Evolutionary conservation across 1,140 invertebrate species (phyloP), one percentile per base, ranked within the genome.

Genomic region (Lysiphlebus fabarum): DNA sequence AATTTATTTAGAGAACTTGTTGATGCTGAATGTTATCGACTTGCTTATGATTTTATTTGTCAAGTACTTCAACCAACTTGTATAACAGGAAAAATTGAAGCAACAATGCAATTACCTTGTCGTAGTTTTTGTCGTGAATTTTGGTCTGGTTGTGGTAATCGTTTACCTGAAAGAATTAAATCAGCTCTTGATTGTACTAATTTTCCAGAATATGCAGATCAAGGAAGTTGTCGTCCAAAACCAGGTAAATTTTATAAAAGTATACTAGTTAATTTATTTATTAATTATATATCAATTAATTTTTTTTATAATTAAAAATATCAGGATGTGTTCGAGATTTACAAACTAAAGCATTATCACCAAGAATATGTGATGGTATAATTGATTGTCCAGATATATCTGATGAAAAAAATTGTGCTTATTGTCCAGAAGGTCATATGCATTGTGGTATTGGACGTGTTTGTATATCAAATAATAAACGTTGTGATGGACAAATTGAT

Each of bases 21-120:
- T 2, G 92, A 95, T 70, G 90, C 90, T 1, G 91, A 94, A 76
- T 95, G 92, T 70, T 93, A 90, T 64, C 82, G 88, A 59, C 81
- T 90, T 62, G 90, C 92, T 2, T 87, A 90, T 74, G 90, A 94
- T 62, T 93, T 94, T 69, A 84, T 95, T 7, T 95, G 92, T 67
- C 87, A 90, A 66, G 78, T 92, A 17, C 75, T 94, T 1, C 92
- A 95, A 73, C 92, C 92, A 0, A 81, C 86, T 0, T 93, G 92
- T 75, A 66, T 82, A 10, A 68, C 70, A 4, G 77, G 76, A 7
- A 70, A 78, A 9, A 62, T 66, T 2, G 80, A 84, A 65, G 83
- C 85, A 53, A 71, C 82, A 49, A 75, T 90, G 26, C 75, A 88
- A 10, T 74, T 86, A 33, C 92, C 92, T 1, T 95, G 93, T 66